Conservation (phyloP, 2,113 vertebrate genomes). For the Hippolais icterina region DNA sequence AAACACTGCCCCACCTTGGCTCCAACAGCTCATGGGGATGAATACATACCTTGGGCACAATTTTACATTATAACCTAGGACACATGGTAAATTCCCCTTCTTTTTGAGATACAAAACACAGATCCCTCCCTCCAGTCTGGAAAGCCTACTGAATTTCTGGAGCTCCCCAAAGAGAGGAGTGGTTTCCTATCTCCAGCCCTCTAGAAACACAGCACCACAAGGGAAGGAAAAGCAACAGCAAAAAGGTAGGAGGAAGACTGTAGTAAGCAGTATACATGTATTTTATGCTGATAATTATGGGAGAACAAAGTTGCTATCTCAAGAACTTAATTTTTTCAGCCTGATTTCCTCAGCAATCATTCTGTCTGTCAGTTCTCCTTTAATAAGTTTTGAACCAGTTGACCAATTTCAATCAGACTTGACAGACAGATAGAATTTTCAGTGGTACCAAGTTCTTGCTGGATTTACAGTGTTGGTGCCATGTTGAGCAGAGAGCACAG, state of each 20-base stretch:
- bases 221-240: background rate
- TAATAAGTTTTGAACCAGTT: slow-evolving; percentile 3
- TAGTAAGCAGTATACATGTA: background rate
- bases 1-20: no score
- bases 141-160: background rate
- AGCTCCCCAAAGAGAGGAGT: background rate
- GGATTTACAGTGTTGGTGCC: background rate
- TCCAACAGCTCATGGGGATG: no score
- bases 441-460: background rate
- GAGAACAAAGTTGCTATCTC: background rate
- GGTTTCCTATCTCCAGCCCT: background rate
- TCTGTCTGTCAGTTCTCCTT: slow-evolving; percentile 6
- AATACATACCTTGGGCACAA: no score
- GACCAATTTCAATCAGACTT: background rate
- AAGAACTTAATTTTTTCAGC: slow-evolving; percentile 20
- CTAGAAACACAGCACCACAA: background rate
- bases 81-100: background rate
- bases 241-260: background rate
- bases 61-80: no score
- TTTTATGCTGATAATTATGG: background rate
- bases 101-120: background rate
- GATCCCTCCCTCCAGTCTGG: background rate
- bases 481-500: accelerated
- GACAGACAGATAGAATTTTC: background rate
- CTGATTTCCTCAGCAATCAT: slow-evolving; percentile 7